Percentiles rank a stretch among this genome's conserved stretches.
These are phyloP conservation scores for Malurus elegans DNA, from an alignment of 2,113 vertebrate species.

Conservation along the genomic window DNA sequence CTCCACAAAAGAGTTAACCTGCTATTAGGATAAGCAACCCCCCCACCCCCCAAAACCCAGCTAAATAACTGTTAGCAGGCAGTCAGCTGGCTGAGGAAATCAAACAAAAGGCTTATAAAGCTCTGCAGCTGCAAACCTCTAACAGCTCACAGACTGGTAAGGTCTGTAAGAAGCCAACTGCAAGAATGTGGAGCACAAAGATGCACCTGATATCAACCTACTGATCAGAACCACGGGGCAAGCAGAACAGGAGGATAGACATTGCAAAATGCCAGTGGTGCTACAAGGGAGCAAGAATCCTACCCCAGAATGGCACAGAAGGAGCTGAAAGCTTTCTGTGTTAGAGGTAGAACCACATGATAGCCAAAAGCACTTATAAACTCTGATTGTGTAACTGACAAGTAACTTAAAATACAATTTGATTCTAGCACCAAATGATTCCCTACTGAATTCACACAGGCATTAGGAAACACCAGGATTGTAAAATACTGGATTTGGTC, in stretches of 20 bases:
- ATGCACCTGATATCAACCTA: not conserved
- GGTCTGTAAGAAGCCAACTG: not conserved
- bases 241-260: not conserved
- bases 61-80: not conserved
- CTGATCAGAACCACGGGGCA: not conserved
- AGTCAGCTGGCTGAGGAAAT: not conserved
- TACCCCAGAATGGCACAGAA: not conserved
- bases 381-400: not conserved
- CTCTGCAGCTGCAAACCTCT: not conserved
- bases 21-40: not conserved
- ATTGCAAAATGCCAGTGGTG: not conserved
- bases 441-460: not conserved
- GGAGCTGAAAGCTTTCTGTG: not conserved
- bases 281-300: not conserved
- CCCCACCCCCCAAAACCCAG: not conserved
- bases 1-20: not conserved
- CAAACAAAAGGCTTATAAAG: not conserved
- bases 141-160: not conserved
- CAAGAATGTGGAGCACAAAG: not conserved
- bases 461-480: not conserved
- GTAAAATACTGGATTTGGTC: not conserved
- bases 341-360: not conserved
- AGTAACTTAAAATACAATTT: not conserved
- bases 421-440: not conserved
- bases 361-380: not conserved